Base-by-base conservation (phyloP, 23 tunicate genomes). In the Botrylloides violaceus region DNA sequence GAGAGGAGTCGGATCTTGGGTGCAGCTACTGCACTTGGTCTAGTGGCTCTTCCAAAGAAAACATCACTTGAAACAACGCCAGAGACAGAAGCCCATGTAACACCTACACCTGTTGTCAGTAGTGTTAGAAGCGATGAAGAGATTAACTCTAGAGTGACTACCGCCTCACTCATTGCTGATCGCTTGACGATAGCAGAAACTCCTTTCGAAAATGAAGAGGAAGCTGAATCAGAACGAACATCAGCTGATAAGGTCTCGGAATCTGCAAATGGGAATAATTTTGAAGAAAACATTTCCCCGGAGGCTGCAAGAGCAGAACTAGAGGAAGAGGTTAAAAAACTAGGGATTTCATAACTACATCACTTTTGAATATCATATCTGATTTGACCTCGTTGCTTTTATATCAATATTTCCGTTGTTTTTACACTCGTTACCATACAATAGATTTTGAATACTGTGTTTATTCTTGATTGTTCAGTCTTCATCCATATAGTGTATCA, bases 21-120 rank as follows among this genome's bases (percentile, higher is more conserved):
- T 18, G 74, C 74, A 19, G 58, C 74, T 20, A 68, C 74, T 1
- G 74, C 74, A 32, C 57, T 68, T 20, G 74, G 74, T 35, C 74
- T 68, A 1, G 30, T 37, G 37, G 47, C 58, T 37, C 20, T 68
- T 6, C 53, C 53, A 15, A 68, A n/a, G 12, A 68, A 68, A 19
- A 68, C 43, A 37, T 43, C 74, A 1, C n/a, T 6, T 19, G 26
- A 37, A 9, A 23, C 74, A 21, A 32, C 74, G 4, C 26, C 58
- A 4, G 74, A 68, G 6, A 68, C 74, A 12, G 74, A n/a, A 1
- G 9, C 33, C 7, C 56, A 56, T 5, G 24, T 30, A 22, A 68
- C 74, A 23, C 74, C 74, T 15, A 68, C 74, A 5, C 74, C 74
- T n/a, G 28, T 68, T 43, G 74, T 68, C 22, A 68, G 74, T 25